phyloP scores from a whole-genome alignment of 2,888 invertebrate species.

The Nebria salina region DNA sequence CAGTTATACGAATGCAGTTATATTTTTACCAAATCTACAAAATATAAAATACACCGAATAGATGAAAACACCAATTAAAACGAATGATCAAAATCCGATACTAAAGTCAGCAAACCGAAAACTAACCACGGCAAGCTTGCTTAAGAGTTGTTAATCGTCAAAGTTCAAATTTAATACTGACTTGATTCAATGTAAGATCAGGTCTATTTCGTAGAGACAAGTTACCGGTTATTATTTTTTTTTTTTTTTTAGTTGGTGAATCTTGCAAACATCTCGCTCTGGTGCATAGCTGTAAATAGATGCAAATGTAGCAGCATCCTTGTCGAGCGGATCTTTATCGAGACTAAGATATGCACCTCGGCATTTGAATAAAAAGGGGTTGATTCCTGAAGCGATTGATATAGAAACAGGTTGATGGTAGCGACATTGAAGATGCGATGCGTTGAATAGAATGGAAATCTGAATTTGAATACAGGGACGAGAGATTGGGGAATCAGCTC shows the following conservation, averaged over 20 bases:
- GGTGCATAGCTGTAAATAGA: constrained; percentile 14
- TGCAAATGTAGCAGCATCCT: constrained; percentile 50
- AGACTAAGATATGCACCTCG: background rate
- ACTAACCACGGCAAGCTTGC: background rate
- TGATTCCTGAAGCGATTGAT: constrained; percentile 47
- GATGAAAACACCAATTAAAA: background rate
- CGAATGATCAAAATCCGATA: background rate
- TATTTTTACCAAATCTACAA: constrained; percentile 28
- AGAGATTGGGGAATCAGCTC: background rate
- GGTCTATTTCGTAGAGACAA: constrained; percentile 7
- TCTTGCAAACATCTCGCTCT: constrained; percentile 28
- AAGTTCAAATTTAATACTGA: constrained; percentile 2
- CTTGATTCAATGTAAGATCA: constrained; percentile 15
- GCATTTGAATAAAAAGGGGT: constrained; percentile 15
- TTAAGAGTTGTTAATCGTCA: background rate
- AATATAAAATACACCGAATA: constrained; percentile 14
- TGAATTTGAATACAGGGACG: constrained; percentile 9
- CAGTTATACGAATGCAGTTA: constrained; percentile 21
- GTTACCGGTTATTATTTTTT: background rate
- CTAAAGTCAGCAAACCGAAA: background rate
- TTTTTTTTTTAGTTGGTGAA: background rate
- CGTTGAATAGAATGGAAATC: background rate
- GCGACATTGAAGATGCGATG: background rate
- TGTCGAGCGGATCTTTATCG: constrained; percentile 38
- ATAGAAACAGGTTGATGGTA: constrained; percentile 57